Percentiles rank a stretch among this genome's conserved stretches.
These are phyloP conservation scores for Oceanites oceanicus DNA, from an alignment of 2,113 vertebrate species.

Conservation along the genomic window DNA sequence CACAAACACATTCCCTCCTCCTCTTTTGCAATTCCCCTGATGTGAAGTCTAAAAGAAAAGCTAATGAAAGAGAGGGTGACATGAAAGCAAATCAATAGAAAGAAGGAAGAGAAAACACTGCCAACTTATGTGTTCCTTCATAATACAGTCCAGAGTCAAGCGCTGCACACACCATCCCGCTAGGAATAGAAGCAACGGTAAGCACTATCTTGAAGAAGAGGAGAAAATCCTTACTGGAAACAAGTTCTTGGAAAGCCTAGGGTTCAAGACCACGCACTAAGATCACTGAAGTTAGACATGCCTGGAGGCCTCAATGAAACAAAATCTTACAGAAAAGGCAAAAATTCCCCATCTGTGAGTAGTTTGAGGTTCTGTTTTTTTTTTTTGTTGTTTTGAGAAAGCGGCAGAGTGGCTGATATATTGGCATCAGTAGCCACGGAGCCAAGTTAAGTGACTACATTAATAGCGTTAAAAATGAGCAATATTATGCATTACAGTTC, in stretches of 20 bases:
- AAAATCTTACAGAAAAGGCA: background rate
- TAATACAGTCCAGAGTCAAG: background rate
- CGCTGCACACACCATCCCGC: accelerated
- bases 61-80: background rate
- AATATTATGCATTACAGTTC: background rate
- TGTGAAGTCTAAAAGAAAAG: background rate
- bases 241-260: background rate
- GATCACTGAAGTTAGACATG: background rate
- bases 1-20: background rate
- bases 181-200: background rate
- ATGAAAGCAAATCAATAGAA: background rate
- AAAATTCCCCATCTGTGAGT: background rate
- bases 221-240: background rate
- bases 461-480: background rate
- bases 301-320: background rate
- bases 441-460: background rate
- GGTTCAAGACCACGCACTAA: background rate
- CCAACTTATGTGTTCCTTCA: background rate
- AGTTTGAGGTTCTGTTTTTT: background rate
- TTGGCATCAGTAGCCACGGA: background rate
- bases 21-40: background rate
- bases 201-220: background rate
- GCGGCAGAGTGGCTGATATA: accelerated
- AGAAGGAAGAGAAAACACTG: background rate
- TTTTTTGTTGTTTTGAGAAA: background rate